Base-by-base conservation (phyloP, 2,797 vertebrate species). In the Sebastes aleutianus region DNA sequence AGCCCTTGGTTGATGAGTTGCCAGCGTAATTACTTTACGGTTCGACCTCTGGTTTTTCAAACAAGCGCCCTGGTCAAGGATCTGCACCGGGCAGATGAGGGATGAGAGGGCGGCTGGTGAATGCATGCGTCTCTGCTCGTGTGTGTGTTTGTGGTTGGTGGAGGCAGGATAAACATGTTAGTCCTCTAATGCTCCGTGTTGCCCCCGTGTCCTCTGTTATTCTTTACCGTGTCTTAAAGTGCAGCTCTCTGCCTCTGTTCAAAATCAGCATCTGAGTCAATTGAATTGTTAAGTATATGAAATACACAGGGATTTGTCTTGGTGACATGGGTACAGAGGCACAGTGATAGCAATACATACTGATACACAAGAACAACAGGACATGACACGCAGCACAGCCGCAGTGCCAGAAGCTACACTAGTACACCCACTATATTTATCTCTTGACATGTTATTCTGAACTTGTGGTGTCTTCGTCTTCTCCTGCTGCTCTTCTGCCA, bases 31-130 rank as follows among this genome's bases (percentile, higher is more conserved):
- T 94, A 91, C 89, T 94, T 94, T 94, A 94, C 71, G 77, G 85
- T 90, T 92, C 94, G 94, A 94, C 93, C 92, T 93, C 90, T 91
- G 91, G 83, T 89, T 93, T 90, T 93, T 92, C 88, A 92, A 91
- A 94, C 91, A 92, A 91, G 91, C 66, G 18, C 82, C 83, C 84
- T 85, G 94, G 92, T 94, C 93, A 93, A 93, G 89, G 90, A 91
- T 90, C 91, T 89, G 85, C 76, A 36, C 80, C 4, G 77, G 87
- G 76, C 61, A 84, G 76, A 92, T 90, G 92, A 92, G 85, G 76
- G 83, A 91, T 87, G 90, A 88, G 85, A 79, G 66, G 36, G 82
- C 12, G 50, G 32, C 78, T 77, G 70, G 64, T 78, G 71, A 72
- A 34, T 70, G 70, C 57, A 78, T 64, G 76, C 73, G 58, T 65